A percentile compares a stretch with the other conserved stretches of the same genome.
Evolutionary conservation across 2,113 vertebrate genomes (phyloP).

Genomic region (Chroicocephalus ridibundus): DNA sequence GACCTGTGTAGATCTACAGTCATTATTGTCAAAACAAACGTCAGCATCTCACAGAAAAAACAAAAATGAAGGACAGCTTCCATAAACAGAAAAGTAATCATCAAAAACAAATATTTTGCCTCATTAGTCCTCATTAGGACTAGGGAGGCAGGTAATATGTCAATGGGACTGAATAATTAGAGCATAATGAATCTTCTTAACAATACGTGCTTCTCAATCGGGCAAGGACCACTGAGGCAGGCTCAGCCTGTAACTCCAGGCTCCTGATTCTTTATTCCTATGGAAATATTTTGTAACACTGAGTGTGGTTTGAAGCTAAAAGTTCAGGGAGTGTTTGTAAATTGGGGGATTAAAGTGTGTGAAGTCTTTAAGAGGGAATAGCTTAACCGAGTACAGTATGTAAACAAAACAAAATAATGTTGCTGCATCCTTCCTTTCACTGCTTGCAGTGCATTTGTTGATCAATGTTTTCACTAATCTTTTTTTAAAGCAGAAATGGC

Average conservation of each 20-base stretch:
- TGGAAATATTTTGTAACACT: not conserved
- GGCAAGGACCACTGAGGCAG: not conserved
- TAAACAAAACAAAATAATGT: not conserved
- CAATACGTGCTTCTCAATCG: rapidly evolving
- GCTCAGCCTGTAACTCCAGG: not conserved
- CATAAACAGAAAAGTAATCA: not conserved
- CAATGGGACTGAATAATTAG: not conserved
- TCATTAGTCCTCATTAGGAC: not conserved
- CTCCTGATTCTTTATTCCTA: not conserved
- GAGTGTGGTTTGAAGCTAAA: not conserved
- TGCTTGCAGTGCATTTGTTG: not conserved
- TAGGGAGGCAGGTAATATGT: not conserved
- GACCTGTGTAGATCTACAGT: not conserved
- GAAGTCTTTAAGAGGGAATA: not conserved
- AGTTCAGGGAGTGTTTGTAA: not conserved
- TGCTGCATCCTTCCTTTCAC: not conserved
- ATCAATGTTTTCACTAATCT: not conserved
- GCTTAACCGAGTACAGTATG: not conserved
- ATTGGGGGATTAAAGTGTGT: not conserved
- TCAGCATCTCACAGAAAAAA: not conserved
- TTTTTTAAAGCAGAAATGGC: not conserved
- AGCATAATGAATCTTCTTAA: not conserved
- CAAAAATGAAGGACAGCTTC: not conserved
- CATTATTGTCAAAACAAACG: not conserved
- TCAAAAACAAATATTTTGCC: not conserved